Conservation (phyloP, 2,797 vertebrate species). For the Pseudochirops corinnae region DNA sequence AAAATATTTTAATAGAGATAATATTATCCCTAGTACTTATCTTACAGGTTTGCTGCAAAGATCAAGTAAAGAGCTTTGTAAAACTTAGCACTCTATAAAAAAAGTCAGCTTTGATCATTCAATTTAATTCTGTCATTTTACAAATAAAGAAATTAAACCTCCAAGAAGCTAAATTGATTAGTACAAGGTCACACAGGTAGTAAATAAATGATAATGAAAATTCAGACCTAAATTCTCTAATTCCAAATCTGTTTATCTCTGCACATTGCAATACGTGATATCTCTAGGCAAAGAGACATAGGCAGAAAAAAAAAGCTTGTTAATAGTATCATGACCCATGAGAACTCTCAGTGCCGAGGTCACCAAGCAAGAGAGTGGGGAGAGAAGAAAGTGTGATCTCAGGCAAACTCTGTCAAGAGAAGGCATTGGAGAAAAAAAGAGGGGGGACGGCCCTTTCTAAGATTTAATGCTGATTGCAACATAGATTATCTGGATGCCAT, state of each 20-base stretch:
- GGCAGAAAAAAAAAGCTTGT: not conserved
- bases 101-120: not conserved
- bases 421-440: constrained; percentile 55
- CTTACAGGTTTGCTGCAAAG: not conserved
- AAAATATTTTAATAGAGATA: not conserved
- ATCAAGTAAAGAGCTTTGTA: not conserved
- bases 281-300: not conserved
- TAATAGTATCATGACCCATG: constrained; percentile 32
- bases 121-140: not conserved
- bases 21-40: not conserved
- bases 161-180: not conserved
- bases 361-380: constrained; percentile 24
- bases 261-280: not conserved
- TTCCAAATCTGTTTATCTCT: not conserved
- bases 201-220: not conserved
- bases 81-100: not conserved
- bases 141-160: not conserved
- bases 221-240: not conserved
- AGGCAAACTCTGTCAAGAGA: constrained; percentile 59
- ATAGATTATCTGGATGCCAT: constrained; percentile 72
- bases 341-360: not conserved
- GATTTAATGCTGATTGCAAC: constrained; percentile 79
- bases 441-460: constrained; percentile 49
- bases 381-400: constrained; percentile 55
- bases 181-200: not conserved